A percentile compares a stretch with the other conserved stretches of the same genome.
Evolutionary conservation across 2,888 invertebrate species (phyloP).

Genomic region (Meta bourneti): DNA sequence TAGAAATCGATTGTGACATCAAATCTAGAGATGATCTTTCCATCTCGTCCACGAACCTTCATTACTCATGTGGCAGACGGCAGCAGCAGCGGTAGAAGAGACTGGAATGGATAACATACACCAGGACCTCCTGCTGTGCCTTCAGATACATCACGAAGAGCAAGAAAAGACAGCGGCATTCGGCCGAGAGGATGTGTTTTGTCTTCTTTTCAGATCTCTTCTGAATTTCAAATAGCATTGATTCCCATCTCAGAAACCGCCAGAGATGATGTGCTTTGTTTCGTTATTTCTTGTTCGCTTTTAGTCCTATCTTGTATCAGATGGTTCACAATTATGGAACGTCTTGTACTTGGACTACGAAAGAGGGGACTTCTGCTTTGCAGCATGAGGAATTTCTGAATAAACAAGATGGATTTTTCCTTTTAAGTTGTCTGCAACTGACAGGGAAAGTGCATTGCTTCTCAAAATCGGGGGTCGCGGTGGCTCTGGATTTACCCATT

Average conservation of each 20-base stretch:
- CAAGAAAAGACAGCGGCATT: not conserved
- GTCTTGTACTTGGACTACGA: no score
- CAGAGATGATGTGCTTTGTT: not conserved
- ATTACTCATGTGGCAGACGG: slow-evolving; percentile 42
- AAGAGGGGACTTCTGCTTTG: no score
- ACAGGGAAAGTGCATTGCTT: no score
- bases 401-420: no score
- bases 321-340: no score
- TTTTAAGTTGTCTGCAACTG: no score
- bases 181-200: not conserved
- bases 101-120: not conserved
- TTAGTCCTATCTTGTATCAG: no score
- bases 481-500: no score
- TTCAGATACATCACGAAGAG: not conserved
- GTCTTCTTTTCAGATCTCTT: not conserved
- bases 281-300: not conserved
- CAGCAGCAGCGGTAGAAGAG: not conserved
- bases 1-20: slow-evolving; percentile 63
- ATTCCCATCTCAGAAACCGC: not conserved
- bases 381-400: no score
- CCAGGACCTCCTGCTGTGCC: slow-evolving; percentile 7
- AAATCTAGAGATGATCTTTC: slow-evolving; percentile 21
- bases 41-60: slow-evolving; percentile 26
- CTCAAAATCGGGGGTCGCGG: no score
- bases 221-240: slow-evolving; percentile 15